Conservation (phyloP, 2,113 vertebrate species). For the Prionailurus bengalensis region DNA sequence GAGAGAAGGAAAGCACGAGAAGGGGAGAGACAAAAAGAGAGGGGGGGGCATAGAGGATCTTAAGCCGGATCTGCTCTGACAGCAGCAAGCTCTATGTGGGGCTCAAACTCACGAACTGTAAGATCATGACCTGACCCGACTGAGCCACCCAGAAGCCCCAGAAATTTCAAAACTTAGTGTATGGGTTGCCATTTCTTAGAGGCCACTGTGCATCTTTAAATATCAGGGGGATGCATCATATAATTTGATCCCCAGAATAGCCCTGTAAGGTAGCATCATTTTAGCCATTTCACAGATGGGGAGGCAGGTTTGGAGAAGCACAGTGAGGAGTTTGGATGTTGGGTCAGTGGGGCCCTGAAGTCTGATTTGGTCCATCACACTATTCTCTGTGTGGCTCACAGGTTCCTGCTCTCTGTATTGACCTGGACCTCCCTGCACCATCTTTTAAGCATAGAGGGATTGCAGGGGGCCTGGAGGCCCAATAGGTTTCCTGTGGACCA, state of each 20-base stretch:
- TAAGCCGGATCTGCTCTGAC: no score
- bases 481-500: background rate
- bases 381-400: background rate
- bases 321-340: background rate
- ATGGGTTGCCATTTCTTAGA: background rate
- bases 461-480: background rate
- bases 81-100: no score
- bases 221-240: background rate
- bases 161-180: background rate
- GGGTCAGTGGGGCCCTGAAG: background rate
- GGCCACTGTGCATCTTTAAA: background rate
- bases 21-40: no score
- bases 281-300: background rate
- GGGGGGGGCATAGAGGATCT: no score
- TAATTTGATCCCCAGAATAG: background rate
- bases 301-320: background rate
- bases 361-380: rapidly evolving
- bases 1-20: no score
- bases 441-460: background rate
- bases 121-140: no score
- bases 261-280: background rate
- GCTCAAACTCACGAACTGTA: no score
- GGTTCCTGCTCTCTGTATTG: background rate
- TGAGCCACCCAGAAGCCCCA: background rate
- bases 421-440: background rate